phyloP scores from a whole-genome alignment of 2,888 invertebrate genomes.

The Dryocosmus kuriphilus region DNA sequence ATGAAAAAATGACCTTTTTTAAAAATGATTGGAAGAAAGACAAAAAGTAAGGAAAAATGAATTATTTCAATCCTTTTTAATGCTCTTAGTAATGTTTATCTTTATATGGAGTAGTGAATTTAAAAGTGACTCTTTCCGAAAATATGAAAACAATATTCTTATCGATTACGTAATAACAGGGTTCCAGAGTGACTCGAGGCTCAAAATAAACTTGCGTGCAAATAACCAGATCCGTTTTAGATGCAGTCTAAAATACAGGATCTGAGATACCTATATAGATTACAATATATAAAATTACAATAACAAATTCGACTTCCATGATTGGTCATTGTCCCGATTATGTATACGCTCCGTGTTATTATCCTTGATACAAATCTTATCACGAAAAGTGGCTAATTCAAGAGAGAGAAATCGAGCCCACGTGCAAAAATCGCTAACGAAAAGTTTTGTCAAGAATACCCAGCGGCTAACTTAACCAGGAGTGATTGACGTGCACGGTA shows the following conservation, averaged over 20 bases:
- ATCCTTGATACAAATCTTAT: background rate
- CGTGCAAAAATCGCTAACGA: constrained; percentile 3
- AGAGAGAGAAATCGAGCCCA: background rate
- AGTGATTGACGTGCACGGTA: constrained; percentile 38
- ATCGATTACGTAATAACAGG: background rate
- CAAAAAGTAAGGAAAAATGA: too few relatives aligned
- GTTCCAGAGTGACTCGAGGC: background rate
- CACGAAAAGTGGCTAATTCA: background rate
- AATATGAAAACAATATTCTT: background rate
- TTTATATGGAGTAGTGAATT: background rate
- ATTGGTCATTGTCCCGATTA: background rate
- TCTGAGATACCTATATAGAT: background rate
- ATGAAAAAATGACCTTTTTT: too few relatives aligned
- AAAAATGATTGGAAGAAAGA: too few relatives aligned
- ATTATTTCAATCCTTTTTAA: background rate
- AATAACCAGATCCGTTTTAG: background rate
- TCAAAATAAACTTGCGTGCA: background rate
- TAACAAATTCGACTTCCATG: background rate
- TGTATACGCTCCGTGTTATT: background rate
- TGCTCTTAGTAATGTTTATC: background rate
- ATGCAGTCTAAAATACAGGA: background rate
- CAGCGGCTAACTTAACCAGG: constrained; percentile 17
- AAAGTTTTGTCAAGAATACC: constrained; percentile 35
- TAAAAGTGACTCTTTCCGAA: background rate
- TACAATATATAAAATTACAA: background rate